A percentile compares a stretch with the other conserved stretches of the same genome.
Evolutionary conservation across 1,140 invertebrate species (phyloP).

Genomic region (Prorops nasuta): DNA sequence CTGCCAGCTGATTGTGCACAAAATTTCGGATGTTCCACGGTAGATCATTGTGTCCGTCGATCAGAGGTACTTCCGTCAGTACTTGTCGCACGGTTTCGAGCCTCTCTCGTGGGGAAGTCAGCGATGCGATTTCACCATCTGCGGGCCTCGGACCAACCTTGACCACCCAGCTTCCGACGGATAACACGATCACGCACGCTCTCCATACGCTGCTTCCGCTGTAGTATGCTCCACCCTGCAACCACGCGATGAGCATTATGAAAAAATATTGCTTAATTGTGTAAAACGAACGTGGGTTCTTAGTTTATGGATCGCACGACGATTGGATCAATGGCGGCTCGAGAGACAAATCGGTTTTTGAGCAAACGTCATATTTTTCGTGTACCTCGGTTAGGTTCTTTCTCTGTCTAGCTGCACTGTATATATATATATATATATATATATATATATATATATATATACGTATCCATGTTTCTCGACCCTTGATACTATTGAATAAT

Average conservation of each 20-base stretch:
- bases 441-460: not conserved
- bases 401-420: too few species aligned
- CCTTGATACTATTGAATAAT: not conserved
- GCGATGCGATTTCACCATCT: constrained; percentile 38
- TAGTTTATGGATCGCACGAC: too few species aligned
- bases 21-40: constrained; percentile 82
- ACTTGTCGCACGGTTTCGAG: constrained; percentile 58
- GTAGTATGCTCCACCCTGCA: constrained; percentile 37
- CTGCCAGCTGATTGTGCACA: constrained; percentile 71
- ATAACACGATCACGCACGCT: constrained; percentile 36
- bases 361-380: too few species aligned
- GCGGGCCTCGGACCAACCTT: constrained; percentile 40
- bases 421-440: not conserved
- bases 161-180: constrained; percentile 40
- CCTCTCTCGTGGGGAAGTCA: constrained; percentile 44
- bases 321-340: too few species aligned
- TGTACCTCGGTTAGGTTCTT: too few species aligned
- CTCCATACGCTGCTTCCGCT: constrained; percentile 37
- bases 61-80: constrained; percentile 59
- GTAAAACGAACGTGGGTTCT: too few species aligned
- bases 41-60: constrained; percentile 78
- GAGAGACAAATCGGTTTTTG: too few species aligned
- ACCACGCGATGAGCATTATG: not conserved
- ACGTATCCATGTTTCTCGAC: not conserved
- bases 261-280: too few species aligned